phyloP scores from a whole-genome alignment of 2,888 invertebrate species.

The Cheilosia grossa region DNA sequence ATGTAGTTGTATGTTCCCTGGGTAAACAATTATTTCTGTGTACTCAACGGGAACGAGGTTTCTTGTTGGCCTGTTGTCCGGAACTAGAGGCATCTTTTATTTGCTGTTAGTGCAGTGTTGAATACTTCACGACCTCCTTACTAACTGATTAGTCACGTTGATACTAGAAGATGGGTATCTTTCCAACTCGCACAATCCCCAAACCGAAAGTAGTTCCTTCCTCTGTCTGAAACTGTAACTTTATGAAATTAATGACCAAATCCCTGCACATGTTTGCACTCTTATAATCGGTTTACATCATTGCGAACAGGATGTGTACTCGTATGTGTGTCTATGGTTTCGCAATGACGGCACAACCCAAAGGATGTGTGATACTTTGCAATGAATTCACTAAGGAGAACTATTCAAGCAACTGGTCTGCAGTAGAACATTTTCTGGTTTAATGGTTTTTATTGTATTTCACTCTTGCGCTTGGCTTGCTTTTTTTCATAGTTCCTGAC shows the following conservation, averaged over 20 bases:
- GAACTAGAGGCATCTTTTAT: not conserved
- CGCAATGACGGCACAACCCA: not conserved
- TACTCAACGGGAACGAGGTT: not conserved
- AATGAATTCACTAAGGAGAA: conserved; percentile 52
- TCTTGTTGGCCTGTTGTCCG: not conserved
- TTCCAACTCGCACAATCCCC: too few species aligned
- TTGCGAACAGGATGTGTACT: not conserved
- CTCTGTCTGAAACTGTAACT: not conserved
- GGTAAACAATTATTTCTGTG: conserved; percentile 30
- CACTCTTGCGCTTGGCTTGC: conserved; percentile 11
- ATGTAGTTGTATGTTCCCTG: conserved; percentile 30
- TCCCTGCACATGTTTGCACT: conserved; percentile 13
- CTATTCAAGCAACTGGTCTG: conserved; percentile 52
- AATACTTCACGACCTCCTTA: too few species aligned
- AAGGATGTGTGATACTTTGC: conserved; percentile 28
- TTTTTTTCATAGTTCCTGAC: conserved; percentile 1
- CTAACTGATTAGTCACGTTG: too few species aligned
- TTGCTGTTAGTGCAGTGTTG: too few species aligned
- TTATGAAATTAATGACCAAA: not conserved
- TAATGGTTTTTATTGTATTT: conserved; percentile 53
- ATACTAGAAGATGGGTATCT: too few species aligned
- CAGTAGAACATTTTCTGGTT: conserved; percentile 40
- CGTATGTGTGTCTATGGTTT: not conserved
- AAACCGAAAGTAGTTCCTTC: not conserved
- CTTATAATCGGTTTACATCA: conserved; percentile 23